Evolutionary conservation across 2,797 vertebrate species (phyloP).

Genomic region (Mastacembelus armatus): DNA sequence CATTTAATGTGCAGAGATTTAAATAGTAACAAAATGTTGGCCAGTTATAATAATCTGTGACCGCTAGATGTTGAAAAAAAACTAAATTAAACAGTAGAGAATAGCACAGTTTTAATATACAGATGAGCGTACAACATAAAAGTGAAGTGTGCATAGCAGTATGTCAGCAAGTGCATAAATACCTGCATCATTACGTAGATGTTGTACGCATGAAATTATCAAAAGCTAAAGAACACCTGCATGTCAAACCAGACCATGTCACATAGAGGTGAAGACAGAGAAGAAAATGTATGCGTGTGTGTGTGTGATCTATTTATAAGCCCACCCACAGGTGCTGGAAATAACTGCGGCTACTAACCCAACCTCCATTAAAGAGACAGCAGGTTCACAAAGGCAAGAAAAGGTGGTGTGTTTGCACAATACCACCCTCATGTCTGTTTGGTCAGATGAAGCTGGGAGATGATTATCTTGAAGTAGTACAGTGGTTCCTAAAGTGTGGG

Average conservation of each 20-base stretch:
- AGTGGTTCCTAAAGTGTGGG: too few relatives aligned
- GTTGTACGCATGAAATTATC: conserved; percentile 18
- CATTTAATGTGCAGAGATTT: neutral
- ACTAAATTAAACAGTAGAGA: neutral
- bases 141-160: neutral
- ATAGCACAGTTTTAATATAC: too few relatives aligned
- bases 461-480: neutral
- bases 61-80: neutral
- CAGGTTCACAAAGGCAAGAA: conserved; percentile 22
- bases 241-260: conserved; percentile 48
- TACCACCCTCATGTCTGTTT: neutral
- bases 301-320: conserved; percentile 62
- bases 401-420: conserved; percentile 11
- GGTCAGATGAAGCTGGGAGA: neutral
- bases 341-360: conserved; percentile 55
- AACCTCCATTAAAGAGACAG: conserved; percentile 50
- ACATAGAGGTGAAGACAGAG: conserved; percentile 48
- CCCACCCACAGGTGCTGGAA: conserved; percentile 65
- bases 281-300: conserved; percentile 17
- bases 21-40: neutral
- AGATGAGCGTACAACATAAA: neutral
- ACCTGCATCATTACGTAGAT: neutral
- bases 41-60: too few relatives aligned
- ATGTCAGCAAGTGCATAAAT: neutral
- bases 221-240: conserved; percentile 50